Base-by-base conservation (phyloP, 2,888 invertebrate genomes). In the Auanema freiburgensis region DNA sequence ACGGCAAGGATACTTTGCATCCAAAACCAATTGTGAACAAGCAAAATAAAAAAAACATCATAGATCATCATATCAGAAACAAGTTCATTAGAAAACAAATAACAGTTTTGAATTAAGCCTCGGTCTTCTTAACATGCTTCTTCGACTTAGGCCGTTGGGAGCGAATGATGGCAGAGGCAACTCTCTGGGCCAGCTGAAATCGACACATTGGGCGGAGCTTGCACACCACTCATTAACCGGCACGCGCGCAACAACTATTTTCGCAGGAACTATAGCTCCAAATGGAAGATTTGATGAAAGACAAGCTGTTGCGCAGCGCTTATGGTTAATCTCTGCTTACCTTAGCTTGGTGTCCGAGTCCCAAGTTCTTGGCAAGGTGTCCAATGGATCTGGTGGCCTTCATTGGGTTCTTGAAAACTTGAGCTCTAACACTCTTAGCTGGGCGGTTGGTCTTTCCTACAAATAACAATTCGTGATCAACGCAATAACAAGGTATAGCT, bases 181-280 rank as follows among this genome's bases (percentile, higher is more conserved):
- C 69, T 58, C 71, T 69, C 60, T 71, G 72, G 51, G 77, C 76
- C 60, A 74, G 66, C 72, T 74, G 66, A 64, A 72, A 62, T 60
- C 54, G 60, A 60, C 54, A 60, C 60, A 60, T 60, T 6, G 60
- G 60, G 54, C 54, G 60, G 60, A 54, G 60, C 60, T 54, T 60
- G 60, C 60, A 54, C 54, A 60, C 54, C 60, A 60, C 60, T 60
- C 60, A 60, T 60, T 60, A 60, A 60, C 60, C 60, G 41, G 33
- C 60, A 33, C 33, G 60, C 43, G 54, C 60, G 60, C 60, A 60
- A 60, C 60, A 60, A 60, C 53, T 55, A 54, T 46, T 49, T n/a
- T 42, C 59, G 60, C 60, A 54, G 59, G 52, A 52, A 52, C 43
- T 33, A 33, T 33, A 33, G 33, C 33, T 33, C 33, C 33, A 33